A percentile compares a stretch with the other conserved stretches of the same genome.
Evolutionary conservation across 2,888 invertebrate genomes (phyloP).

Genomic region (Phalera bucephala): DNA sequence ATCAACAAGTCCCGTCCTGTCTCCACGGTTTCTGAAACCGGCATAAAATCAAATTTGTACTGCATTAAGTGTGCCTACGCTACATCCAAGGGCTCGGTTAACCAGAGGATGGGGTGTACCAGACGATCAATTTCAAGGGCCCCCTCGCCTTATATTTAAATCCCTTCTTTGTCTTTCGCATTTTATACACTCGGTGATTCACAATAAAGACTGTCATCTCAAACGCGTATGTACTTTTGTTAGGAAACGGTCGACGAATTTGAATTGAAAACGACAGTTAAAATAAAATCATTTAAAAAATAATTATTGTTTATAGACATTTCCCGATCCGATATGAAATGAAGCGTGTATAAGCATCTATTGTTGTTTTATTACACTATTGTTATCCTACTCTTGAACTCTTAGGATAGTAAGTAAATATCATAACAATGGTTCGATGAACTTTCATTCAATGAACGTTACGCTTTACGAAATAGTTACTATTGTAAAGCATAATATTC

Average conservation of each 20-base stretch:
- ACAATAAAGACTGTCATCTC: conserved; percentile 50
- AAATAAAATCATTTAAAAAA: too few relatives aligned
- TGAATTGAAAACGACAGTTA: conserved; percentile 6
- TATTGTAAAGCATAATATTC: conserved; percentile 3
- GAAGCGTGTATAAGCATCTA: conserved; percentile 8
- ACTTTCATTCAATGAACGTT: conserved; percentile 16
- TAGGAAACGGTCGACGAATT: conserved; percentile 23
- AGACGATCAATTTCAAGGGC: conserved; percentile 79
- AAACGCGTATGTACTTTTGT: conserved; percentile 31
- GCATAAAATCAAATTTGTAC: conserved; percentile 75
- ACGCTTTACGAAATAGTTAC: neutral
- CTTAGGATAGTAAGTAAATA: neutral
- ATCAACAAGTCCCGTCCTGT: conserved; percentile 25
- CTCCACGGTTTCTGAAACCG: conserved; percentile 25
- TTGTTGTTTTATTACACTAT: conserved; percentile 13
- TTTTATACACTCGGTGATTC: conserved; percentile 72
- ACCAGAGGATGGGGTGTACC: conserved; percentile 72
- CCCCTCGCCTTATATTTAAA: conserved; percentile 77
- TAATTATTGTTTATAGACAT: too few relatives aligned
- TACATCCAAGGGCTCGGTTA: conserved; percentile 64
- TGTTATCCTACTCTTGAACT: conserved; percentile 2
- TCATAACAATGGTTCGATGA: conserved; percentile 17
- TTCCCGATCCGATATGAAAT: conserved; percentile 5
- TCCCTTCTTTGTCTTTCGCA: conserved; percentile 77
- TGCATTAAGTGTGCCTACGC: conserved; percentile 63